phyloP scores from a whole-genome alignment of 1,140 invertebrate genomes.

The Drosophila sechellia region DNA sequence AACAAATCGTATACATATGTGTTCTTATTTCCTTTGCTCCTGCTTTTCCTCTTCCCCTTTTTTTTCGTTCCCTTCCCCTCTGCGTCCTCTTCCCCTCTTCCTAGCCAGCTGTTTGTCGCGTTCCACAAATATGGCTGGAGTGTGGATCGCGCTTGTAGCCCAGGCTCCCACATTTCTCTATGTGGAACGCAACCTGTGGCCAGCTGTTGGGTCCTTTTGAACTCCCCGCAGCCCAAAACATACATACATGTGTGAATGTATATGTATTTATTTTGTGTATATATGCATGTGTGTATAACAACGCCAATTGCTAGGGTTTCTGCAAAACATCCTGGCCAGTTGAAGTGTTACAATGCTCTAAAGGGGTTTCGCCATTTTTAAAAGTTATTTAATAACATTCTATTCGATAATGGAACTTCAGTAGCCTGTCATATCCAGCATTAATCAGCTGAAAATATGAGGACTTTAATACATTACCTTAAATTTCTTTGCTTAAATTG shows the following conservation, averaged over 20 bases:
- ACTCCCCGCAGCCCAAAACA: slow-evolving; percentile 20
- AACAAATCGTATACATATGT: slow-evolving; percentile 1
- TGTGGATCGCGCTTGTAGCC: slow-evolving; percentile 51
- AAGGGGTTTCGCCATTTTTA: slow-evolving; percentile 1
- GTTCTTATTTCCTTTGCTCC: slow-evolving; percentile 17
- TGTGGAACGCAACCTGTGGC: slow-evolving; percentile 64
- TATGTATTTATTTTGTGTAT: slow-evolving; percentile 10
- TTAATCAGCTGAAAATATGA: too few species aligned
- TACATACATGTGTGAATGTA: not conserved
- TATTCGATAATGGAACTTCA: too few species aligned
- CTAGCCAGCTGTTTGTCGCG: slow-evolving; percentile 63
- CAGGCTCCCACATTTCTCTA: slow-evolving; percentile 41
- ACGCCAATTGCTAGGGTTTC: slow-evolving; percentile 72
- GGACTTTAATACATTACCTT: too few species aligned
- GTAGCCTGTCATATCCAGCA: too few species aligned
- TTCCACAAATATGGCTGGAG: slow-evolving; percentile 58
- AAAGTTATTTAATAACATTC: not conserved
- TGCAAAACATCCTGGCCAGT: slow-evolving; percentile 65
- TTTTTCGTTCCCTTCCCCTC: slow-evolving; percentile 1
- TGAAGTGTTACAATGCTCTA: slow-evolving; percentile 1
- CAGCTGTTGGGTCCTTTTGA: slow-evolving; percentile 79
- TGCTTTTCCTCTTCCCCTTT: slow-evolving; percentile 1
- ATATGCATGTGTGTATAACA: slow-evolving; percentile 33
- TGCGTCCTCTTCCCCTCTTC: slow-evolving; percentile 17
- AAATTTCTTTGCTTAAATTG: too few species aligned